phyloP scores from a whole-genome alignment of 2,888 invertebrate species.

The Lordiphosa andalusiaca region DNA sequence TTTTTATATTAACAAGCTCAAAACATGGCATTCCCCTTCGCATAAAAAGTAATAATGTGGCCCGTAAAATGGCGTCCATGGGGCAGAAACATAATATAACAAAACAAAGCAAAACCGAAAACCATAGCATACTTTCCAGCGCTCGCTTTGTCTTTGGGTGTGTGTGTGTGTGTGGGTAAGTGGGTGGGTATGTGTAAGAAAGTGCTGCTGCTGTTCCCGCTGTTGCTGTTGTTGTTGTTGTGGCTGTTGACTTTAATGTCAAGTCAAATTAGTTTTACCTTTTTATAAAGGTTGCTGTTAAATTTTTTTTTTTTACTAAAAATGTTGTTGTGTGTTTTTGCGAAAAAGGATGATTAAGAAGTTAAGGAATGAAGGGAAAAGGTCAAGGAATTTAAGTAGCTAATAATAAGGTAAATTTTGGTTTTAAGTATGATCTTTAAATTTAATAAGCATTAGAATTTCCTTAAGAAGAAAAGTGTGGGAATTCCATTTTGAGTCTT shows the following conservation, averaged over 20 bases:
- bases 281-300: conserved; percentile 8
- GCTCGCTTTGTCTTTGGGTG: conserved; percentile 21
- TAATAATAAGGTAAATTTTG: too few relatives aligned
- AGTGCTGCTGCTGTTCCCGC: conserved; percentile 1
- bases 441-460: too few relatives aligned
- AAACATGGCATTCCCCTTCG: conserved; percentile 50
- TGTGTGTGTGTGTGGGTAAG: background rate
- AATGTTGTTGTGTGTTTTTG: too few relatives aligned
- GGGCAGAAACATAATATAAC: conserved; percentile 38
- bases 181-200: conserved; percentile 3
- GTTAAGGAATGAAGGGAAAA: too few relatives aligned
- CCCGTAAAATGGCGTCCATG: conserved; percentile 47
- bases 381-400: too few relatives aligned
- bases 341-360: too few relatives aligned
- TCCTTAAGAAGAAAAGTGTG: too few relatives aligned
- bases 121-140: conserved; percentile 41
- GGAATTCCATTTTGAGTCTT: too few relatives aligned
- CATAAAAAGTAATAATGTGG: conserved; percentile 65
- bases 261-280: conserved; percentile 53
- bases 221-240: conserved; percentile 7
- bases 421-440: too few relatives aligned
- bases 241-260: conserved; percentile 30
- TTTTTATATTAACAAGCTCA: conserved; percentile 68
- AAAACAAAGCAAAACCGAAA: conserved; percentile 21
- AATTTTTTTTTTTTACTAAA: too few relatives aligned